Evolutionary conservation across 2,113 vertebrate genomes (phyloP).

Genomic region (Perca flavescens): DNA sequence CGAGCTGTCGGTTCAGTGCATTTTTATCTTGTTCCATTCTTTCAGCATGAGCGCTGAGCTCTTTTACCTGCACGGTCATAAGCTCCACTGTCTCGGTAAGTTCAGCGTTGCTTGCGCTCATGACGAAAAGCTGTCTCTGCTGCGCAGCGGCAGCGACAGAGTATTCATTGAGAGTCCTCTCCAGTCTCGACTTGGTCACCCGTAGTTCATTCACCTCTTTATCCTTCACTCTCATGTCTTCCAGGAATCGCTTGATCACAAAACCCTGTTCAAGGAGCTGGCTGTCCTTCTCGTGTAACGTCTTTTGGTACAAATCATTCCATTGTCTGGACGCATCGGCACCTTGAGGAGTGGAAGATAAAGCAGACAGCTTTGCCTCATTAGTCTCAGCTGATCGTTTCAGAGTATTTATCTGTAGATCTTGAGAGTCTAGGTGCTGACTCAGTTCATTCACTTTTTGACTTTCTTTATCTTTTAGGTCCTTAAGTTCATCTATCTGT

Average conservation of each 20-base stretch:
- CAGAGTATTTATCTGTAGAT: conserved; percentile 81
- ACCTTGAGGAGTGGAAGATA: conserved; percentile 81
- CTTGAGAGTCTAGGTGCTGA: conserved; percentile 71
- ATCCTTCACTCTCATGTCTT: conserved; percentile 81
- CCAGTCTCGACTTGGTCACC: conserved; percentile 74
- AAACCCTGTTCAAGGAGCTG: conserved; percentile 85
- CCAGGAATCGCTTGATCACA: conserved; percentile 81
- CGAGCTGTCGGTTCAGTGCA: conserved; percentile 73
- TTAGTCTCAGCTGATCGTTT: conserved; percentile 80
- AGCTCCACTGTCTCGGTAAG: conserved; percentile 78
- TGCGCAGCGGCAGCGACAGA: conserved; percentile 78
- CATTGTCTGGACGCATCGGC: conserved; percentile 81
- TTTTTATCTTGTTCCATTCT: conserved; percentile 81
- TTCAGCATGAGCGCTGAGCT: conserved; percentile 79
- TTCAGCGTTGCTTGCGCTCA: conserved; percentile 83
- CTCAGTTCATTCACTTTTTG: conserved; percentile 73
- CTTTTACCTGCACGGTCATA: conserved; percentile 70
- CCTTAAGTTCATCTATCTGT: conserved; percentile 69
- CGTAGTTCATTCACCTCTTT: conserved; percentile 81
- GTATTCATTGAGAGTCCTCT: conserved; percentile 82
- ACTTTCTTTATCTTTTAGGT: conserved; percentile 71
- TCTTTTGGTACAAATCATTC: conserved; percentile 84
- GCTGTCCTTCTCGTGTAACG: conserved; percentile 86
- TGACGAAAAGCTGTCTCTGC: conserved; percentile 82
- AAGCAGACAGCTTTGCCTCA: conserved; percentile 81